Base-by-base conservation (phyloP, 1,140 invertebrate genomes). In the Alviniconcha marisindica region DNA sequence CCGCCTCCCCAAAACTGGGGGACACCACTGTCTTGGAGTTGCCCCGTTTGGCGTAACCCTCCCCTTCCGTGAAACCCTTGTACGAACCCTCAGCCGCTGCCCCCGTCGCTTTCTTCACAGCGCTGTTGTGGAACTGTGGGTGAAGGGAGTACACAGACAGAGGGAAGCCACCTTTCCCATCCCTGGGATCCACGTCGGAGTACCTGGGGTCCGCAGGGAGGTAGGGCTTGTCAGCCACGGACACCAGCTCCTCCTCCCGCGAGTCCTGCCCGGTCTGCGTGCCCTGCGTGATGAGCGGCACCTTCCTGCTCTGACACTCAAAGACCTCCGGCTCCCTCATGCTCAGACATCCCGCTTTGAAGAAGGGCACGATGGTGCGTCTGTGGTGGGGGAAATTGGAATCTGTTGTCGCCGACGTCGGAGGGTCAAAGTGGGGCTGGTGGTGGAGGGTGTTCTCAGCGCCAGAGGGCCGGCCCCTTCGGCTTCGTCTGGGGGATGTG, bases 1-100 rank as follows among this genome's bases (percentile, higher is more conserved):
- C 85, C 69, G 90, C 86, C 15, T 89, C 89, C 38, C 84, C 87
- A 83, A 90, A 91, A 74, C 88, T 90, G 33, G 89, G 88, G 14
- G 89, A 90, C 38, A 90, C 89, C 51, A 90, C 85, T n/a, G 88
- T 87, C 54, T 84, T 83, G 42, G 78, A 80, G 31, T 80, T 80
- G 14, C 78, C 78, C 31, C 78, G n/a, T 48, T 80, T 80, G 24
- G 78, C 78, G 31, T 80, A 80, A 0, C 78, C 78, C 40, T 80
- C 78, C 15, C 78, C 78, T 44, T 80, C 78, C n/a, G 44, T 40
- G 38, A 66, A 80, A 21, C n/a, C 14, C 31, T 80, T 80, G 21
- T 48, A 33, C 5, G 5, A 18, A 21, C 48, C 76, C 4, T 77
- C 76, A 28, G 18, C 54, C 12, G 44, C 42, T 14, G 36, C 48